Percentiles rank a stretch among this genome's conserved stretches.
Evolutionary conservation across 2,888 invertebrate genomes (phyloP).

Genomic region (Seladonia tumulorum): DNA sequence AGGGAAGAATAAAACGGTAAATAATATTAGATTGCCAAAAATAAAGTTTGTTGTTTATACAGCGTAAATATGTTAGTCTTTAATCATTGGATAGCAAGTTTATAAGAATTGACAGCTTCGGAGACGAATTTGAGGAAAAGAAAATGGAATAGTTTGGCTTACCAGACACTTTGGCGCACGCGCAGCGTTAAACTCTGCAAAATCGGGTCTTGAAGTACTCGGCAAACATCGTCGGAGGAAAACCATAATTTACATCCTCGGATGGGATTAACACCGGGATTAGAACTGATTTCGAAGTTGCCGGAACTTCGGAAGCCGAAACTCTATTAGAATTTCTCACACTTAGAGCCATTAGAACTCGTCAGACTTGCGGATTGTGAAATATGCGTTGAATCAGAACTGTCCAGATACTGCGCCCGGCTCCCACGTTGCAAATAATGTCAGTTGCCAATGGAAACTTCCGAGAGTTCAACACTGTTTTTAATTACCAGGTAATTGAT

Average conservation of each 20-base stretch:
- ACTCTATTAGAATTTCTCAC: conserved; percentile 10
- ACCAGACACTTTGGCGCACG: background rate
- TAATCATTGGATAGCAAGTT: background rate
- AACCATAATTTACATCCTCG: conserved; percentile 14
- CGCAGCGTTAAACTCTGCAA: background rate
- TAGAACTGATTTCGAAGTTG: conserved; percentile 9
- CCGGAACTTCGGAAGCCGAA: conserved; percentile 5
- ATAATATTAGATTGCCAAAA: background rate
- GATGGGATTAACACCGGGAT: conserved; percentile 10
- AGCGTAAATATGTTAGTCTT: no score
- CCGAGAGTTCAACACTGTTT: background rate
- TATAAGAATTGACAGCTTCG: background rate
- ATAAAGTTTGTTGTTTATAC: no score
- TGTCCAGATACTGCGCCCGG: background rate
- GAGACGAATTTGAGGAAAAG: background rate
- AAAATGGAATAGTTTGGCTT: background rate
- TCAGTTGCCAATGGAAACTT: background rate
- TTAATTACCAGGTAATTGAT: background rate
- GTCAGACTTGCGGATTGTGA: conserved; percentile 6
- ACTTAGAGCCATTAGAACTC: conserved; percentile 5
- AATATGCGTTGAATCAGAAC: conserved; percentile 9
- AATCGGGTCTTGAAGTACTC: background rate
- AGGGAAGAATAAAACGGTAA: background rate
- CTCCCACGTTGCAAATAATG: background rate
- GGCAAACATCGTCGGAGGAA: background rate